phyloP scores from a whole-genome alignment of 2,797 vertebrate genomes.

The Pygocentrus nattereri region DNA sequence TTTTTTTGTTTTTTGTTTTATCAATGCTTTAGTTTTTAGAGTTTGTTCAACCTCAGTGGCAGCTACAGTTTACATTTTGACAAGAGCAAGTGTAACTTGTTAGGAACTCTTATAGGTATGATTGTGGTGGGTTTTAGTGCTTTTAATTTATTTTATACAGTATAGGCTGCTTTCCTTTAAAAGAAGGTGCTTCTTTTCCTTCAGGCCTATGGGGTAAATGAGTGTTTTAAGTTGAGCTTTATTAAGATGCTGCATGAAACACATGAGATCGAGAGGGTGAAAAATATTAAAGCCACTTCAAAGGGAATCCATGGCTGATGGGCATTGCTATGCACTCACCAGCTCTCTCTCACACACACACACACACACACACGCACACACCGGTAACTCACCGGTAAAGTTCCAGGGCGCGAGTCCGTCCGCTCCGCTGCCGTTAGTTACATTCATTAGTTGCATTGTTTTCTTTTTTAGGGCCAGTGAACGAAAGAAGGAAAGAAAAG shows the following conservation, averaged over 20 bases:
- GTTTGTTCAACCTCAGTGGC: neutral
- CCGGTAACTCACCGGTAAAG: constrained; percentile 64
- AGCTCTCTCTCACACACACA: too few relatives aligned
- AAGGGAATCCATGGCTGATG: too few relatives aligned
- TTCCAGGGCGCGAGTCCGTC: constrained; percentile 64
- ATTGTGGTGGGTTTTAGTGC: neutral
- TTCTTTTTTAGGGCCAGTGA: constrained; percentile 8
- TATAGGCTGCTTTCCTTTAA: too few relatives aligned
- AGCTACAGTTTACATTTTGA: neutral
- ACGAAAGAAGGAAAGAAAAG: neutral
- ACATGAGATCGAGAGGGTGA: too few relatives aligned
- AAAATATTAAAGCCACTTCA: too few relatives aligned
- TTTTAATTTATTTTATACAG: too few relatives aligned
- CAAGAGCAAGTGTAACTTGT: neutral
- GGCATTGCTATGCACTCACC: too few relatives aligned
- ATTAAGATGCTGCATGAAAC: too few relatives aligned
- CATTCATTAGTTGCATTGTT: constrained; percentile 67
- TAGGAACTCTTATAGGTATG: neutral
- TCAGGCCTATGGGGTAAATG: neutral
- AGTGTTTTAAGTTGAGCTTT: too few relatives aligned
- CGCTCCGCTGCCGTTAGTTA: constrained; percentile 65
- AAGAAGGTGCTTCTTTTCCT: neutral
- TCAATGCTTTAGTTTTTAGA: too few relatives aligned
- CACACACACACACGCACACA: neutral
- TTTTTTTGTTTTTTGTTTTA: too few relatives aligned